Base-by-base conservation (phyloP, 92 coral and sea anemone genomes). In the Heteractis magnifica region DNA sequence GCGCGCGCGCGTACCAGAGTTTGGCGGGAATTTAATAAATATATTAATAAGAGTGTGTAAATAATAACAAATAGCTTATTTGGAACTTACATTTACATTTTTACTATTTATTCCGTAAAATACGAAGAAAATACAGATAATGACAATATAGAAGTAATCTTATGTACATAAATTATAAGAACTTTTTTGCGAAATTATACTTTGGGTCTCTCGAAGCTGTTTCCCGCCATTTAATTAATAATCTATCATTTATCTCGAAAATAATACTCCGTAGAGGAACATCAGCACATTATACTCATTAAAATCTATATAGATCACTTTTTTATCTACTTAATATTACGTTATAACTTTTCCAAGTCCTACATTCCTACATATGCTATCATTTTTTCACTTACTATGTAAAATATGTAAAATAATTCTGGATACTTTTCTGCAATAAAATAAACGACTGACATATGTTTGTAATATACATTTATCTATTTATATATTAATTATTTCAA, bases 391-490 rank as follows among this genome's bases (percentile, higher is more conserved):
- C 44, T 2, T 59, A 52, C 34, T 79, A 49, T 64, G 75, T 65
- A 80, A 62, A 80, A 80, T 80, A 80, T 80, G 75, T 80, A 80
- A 80, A 80, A 80, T 80, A 80, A 80, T 65, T 80, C 83, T 80
- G 41, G 21, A 62, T 80, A 48, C 52, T 23, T 65, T 80, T 56
- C 53, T 50, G 75, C 83, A 80, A 80, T 80, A 80, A 80, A 80
- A 80, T 80, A 80, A 80, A 80, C 73, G 73, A 20, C 49, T 68
- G 73, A 68, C 73, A 26, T 53, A 53, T 68, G 26, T 68, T 68
- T 68, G 20, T 62, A 62, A 62, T 58, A 64, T 64, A 64, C n/a
- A 64, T 64, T 16, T 20, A 56, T 62, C 13, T 80, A 62, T 62
- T 58, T 78, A 48, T 34, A 80, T 56, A 23, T 26, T 80, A 60